Base-by-base conservation (phyloP, 2,797 vertebrate species). In the Moxostoma hubbsi region DNA sequence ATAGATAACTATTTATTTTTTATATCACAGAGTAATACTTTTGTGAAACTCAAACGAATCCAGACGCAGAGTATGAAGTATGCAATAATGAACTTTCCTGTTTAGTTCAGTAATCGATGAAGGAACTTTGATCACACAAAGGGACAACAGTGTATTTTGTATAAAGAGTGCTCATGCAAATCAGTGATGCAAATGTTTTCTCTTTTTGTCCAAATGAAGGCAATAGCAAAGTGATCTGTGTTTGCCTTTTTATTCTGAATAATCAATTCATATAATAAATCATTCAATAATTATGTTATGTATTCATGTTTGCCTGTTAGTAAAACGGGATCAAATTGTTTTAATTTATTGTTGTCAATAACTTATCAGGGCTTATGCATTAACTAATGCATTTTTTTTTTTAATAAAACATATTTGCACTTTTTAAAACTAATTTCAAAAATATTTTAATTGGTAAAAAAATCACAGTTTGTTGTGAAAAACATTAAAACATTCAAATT, bases 141-240 rank as follows among this genome's bases (percentile, higher is more conserved):
- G 86, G 89, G 89, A 90, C 87, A 91, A 90, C 87, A 86, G 88
- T 91, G 90, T 94, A 24, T 24, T 24, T 24, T 24, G 24, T 24
- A 24, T 24, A 24, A 24, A 24, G 24, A 24, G 24, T 24, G 2
- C 2, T 24, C 1, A 24, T 24, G 24, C 24, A 24, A 24, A 24
- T 24, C 24, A 1, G 84, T 92, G 90, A 90, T 89, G 88, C 91
- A 24, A 24, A 24, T 24, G 24, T 24, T 24, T 24, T 24, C 2
- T 24, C 2, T 24, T 24, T 24, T 24, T 24, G 24, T 86, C 84
- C 87, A 87, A 94, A 94, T 93, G 90, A 93, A 93, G 89, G 85
- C 83, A 85, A 90, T 91, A 90, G 88, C 90, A 91, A 91, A 88
- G 84, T 85, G 89, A 67, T 82, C 84, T 10, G 13, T 50, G 64